phyloP scores from a whole-genome alignment of 2,797 vertebrate species.

The Synaphobranchus kaupii region DNA sequence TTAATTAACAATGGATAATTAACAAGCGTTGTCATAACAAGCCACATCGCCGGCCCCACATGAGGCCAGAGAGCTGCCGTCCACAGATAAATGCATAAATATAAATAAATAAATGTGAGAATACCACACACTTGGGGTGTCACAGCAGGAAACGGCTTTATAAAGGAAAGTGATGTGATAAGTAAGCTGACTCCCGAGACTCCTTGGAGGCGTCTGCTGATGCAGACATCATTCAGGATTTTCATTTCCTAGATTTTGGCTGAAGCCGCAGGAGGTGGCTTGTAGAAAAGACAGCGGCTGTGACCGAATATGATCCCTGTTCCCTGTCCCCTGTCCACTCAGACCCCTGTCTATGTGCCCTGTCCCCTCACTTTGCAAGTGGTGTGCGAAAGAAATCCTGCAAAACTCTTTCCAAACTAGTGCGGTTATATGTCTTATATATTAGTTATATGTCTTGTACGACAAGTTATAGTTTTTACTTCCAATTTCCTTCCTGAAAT shows the following conservation, averaged over 20 bases:
- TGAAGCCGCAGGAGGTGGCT: not conserved
- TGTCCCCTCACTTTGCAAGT: no score
- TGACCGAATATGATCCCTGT: no score
- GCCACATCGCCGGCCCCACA: not conserved
- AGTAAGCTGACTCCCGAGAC: not conserved
- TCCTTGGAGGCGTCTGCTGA: not conserved
- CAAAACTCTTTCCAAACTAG: no score
- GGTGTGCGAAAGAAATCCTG: no score
- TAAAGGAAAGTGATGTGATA: not conserved
- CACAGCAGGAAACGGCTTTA: not conserved
- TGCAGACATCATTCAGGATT: not conserved
- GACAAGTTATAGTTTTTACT: no score
- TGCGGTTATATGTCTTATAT: no score
- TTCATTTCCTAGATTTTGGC: not conserved
- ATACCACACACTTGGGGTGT: not conserved
- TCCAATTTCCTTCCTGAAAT: no score
- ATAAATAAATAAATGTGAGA: not conserved
- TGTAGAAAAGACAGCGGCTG: not conserved
- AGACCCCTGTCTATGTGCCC: no score
- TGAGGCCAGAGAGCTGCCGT: not conserved
- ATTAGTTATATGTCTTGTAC: no score
- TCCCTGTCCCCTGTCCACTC: no score
- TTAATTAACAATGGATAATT: slow-evolving; percentile 31
- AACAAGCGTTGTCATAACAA: slow-evolving; percentile 3
- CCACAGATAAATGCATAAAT: not conserved